phyloP scores from a whole-genome alignment of 1,140 invertebrate species.

The Diachasmimorpha longicaudata region DNA sequence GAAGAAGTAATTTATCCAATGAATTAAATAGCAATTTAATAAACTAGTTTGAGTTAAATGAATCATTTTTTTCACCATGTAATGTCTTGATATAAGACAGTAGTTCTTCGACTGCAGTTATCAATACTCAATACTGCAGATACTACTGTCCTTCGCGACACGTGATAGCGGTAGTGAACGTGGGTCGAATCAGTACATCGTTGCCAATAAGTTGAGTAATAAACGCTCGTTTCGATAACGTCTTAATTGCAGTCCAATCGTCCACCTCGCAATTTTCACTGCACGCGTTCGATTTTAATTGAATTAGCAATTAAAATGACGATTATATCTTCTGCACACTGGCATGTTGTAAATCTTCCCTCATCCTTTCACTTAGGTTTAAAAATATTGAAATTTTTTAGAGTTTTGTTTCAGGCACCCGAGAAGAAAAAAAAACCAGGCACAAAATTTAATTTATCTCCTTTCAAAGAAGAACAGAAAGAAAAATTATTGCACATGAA shows the following conservation, averaged over 20 bases:
- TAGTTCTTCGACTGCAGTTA: too few relatives aligned
- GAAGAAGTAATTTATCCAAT: too few relatives aligned
- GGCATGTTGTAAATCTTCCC: background rate
- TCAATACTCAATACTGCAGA: too few relatives aligned
- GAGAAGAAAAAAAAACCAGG: background rate
- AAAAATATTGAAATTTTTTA: background rate
- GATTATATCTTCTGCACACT: background rate
- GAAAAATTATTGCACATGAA: background rate
- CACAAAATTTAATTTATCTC: constrained; percentile 8
- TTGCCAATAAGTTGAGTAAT: constrained; percentile 24
- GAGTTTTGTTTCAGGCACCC: background rate
- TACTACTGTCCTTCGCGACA: too few relatives aligned
- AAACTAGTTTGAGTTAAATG: too few relatives aligned
- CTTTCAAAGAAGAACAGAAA: background rate
- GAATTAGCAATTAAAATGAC: constrained; percentile 34
- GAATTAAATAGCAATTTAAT: too few relatives aligned
- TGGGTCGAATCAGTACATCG: background rate
- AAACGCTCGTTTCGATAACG: constrained; percentile 24
- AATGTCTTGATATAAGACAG: too few relatives aligned
- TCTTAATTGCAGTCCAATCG: constrained; percentile 17
- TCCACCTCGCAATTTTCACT: background rate
- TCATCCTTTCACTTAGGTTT: background rate
- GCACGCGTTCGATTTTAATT: constrained; percentile 23
- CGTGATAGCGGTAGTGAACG: background rate
- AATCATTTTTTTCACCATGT: too few relatives aligned